Evolutionary conservation across 2,888 invertebrate species (phyloP).

Genomic region (Netelia fuscicornis): DNA sequence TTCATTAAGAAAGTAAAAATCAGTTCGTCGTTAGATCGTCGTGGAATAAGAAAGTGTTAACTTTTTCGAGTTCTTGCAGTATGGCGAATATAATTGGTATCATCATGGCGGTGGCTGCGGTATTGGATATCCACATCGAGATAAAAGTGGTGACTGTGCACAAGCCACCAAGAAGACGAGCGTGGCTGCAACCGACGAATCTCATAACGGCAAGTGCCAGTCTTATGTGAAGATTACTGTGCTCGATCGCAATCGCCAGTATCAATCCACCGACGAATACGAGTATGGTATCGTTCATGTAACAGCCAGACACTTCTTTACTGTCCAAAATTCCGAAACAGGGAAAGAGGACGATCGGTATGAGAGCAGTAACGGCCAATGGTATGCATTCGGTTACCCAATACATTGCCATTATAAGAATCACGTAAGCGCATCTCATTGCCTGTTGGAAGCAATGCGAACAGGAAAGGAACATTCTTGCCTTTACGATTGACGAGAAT

Average conservation of each 20-base stretch:
- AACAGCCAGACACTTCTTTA: slow-evolving; percentile 87
- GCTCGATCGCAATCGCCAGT: slow-evolving; percentile 95
- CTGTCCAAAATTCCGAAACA: slow-evolving; percentile 86
- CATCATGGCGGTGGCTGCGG: slow-evolving; percentile 87
- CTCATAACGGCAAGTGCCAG: slow-evolving; percentile 92
- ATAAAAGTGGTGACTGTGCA: slow-evolving; percentile 84
- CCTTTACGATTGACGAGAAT: not conserved
- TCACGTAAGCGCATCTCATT: slow-evolving; percentile 91
- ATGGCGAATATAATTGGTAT: slow-evolving; percentile 86
- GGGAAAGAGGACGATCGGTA: slow-evolving; percentile 93
- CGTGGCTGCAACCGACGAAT: slow-evolving; percentile 89
- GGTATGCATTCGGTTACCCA: slow-evolving; percentile 94
- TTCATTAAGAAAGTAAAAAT: not conserved
- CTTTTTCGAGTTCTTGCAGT: slow-evolving; percentile 84
- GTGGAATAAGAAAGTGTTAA: slow-evolving; percentile 62
- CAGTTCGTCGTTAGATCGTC: too few relatives aligned
- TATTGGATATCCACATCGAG: slow-evolving; percentile 88
- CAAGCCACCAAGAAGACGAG: slow-evolving; percentile 79
- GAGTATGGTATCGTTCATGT: slow-evolving; percentile 91
- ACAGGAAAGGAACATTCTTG: not conserved
- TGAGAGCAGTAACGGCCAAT: slow-evolving; percentile 91
- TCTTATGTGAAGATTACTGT: slow-evolving; percentile 93
- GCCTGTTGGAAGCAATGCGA: slow-evolving; percentile 63
- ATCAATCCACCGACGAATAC: slow-evolving; percentile 95
- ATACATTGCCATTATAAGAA: slow-evolving; percentile 91